Evolutionary conservation across 1,140 invertebrate genomes (phyloP), one percentile per base, ranked within the genome.

Genomic region (Hylaeus anthracinus): DNA sequence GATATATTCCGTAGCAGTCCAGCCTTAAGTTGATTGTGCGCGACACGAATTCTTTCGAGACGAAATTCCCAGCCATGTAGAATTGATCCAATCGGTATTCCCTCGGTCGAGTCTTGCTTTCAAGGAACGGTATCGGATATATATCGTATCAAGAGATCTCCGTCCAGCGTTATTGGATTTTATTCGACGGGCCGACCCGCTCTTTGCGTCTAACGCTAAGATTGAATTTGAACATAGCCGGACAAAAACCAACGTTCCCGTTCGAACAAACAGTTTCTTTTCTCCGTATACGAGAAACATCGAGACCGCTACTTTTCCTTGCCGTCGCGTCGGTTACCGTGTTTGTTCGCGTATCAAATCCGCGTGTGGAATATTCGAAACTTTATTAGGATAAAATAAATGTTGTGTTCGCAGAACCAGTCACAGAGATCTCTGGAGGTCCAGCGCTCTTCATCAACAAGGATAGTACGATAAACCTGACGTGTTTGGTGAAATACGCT

Each of bases 381-480:
- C 41, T n/a, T 10, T 67, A 3, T 26, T 26, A 26, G 26, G 26
- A 26, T 26, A 26, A 26, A 26, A 26, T 26, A 26, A 41, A 3
- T 1, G 14, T 81, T 81, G 90, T 84, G 84, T 88, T 95, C 94
- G 45, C 95, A 98, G 97, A 98, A 91, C 97, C 97, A 48, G 96
- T 97, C 83, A 97, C 97, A 3, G 96, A 97, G 91, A 96, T 98
- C 79, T 91, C 96, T 72, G 97, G 97, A 14, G 97, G 96, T 39
- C 95, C 96, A 1, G 97, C 97, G 86, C 90, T 98, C 83, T 97
- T 96, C 92, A 97, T 98, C 89, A 97, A 98, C 93, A 96, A 96
- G 87, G 97, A 97, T 63, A 97, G 97, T 83, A 97, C 97, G 58
- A 97, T 98, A 91, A 98, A 98, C 94, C 92, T 98, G 67, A 98